Base-by-base conservation (phyloP, 2,888 invertebrate genomes). In the Iselma pallidipennis region DNA sequence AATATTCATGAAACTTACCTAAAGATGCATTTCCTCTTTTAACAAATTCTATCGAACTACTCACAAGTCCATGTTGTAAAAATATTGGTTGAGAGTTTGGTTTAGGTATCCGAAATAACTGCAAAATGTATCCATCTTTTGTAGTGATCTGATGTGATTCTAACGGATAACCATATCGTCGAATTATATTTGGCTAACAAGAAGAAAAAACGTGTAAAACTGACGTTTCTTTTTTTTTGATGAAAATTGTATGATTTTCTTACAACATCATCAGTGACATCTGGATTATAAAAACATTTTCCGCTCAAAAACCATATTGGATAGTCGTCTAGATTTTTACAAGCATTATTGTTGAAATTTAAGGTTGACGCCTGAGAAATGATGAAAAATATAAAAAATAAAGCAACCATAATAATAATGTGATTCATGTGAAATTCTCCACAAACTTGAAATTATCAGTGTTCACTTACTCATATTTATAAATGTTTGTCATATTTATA, bases 71-170 rank as follows among this genome's bases (percentile, higher is more conserved):
- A 55, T 73, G 71, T 50, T 71, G 67, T 29, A 74, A 14, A 14
- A 71, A 49, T 42, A 73, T 52, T 1, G 73, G 71, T 53, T 63
- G 66, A 29, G 55, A 65, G 48, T 59, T 29, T 53, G 10, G 21
- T 19, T 55, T 57, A 6, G 66, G 61, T 28, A 74, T 64, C 49
- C 73, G 60, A 54, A 61, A 66, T 21, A 71, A 28, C 1, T 88
- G 88, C 48, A 95, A 82, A 49, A 94, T 84, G 76, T 91, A 95
- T 2, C 93, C 94, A 79, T 95, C 95, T 14, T 87, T 83, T 0
- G 95, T 94, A 12, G 84, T 79, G 0, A 91, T 85, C 0, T 84
- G 82, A 71, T 91, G 90, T 1, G 85, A 84, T 77, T 92, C 91
- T 0, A 87, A 84, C 0, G 84, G 82, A 76, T 89, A 92, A 37